Evolutionary conservation across 2,888 invertebrate species (phyloP), one percentile per base, ranked within the genome.

Genomic region (Caenorhabditis sp.): DNA sequence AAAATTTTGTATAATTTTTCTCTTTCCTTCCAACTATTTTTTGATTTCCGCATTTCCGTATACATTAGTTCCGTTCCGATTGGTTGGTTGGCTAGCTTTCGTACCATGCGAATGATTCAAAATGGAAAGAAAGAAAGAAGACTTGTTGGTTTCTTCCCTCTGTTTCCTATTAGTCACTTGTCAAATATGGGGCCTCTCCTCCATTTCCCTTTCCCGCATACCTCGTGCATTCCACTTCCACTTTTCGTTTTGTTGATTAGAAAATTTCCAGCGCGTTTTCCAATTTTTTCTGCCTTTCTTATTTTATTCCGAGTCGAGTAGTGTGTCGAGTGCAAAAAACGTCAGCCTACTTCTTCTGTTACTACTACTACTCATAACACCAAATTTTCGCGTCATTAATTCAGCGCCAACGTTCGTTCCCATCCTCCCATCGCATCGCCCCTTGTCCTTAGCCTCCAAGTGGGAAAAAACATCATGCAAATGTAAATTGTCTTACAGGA

Each of bases 401-500:
- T 64, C 40, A 37, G 55, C 62, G n/a, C n/a, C n/a, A n/a, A n/a
- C n/a, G n/a, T n/a, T n/a, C 62, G 53, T 47, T 62, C 62, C 53
- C 62, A 71, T 58, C 50, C n/a, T n/a, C n/a, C n/a, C n/a, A n/a
- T n/a, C n/a, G n/a, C n/a, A n/a, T n/a, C n/a, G n/a, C n/a, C 24
- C 51, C 70, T 61, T 18, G 24, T 60, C 40, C 56, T 56, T 28
- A 53, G 32, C 35, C 22, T 18, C 18, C n/a, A 2, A 11, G 20
- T 37, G 40, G 28, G 40, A 53, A 67, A 55, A 62, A 68, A 68
- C 35, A 69, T 53, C 40, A 58, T 32, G 67, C 62, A 53, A 77
- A 77, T 64, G 64, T 62, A 77, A 69, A 77, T 77, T 77, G 69
- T 69, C 56, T 70, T 78, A 55, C 71, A 80, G 80, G 55, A 80